These are phyloP conservation scores for Ifrita kowaldi DNA, from an alignment of 2,113 vertebrate genomes.

Conservation along the genomic window DNA sequence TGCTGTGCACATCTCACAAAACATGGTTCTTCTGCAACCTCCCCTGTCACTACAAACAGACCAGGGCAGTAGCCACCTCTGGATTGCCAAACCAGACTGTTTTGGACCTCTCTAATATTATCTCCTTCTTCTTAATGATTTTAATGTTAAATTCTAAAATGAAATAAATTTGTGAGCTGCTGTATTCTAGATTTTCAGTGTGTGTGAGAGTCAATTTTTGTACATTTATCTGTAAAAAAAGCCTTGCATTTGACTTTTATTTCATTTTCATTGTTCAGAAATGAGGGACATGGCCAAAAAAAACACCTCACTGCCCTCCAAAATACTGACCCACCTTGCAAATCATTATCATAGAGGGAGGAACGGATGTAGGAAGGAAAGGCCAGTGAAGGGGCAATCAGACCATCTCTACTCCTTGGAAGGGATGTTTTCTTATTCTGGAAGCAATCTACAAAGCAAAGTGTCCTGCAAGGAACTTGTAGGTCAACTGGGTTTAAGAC, in stretches of 20 bases:
- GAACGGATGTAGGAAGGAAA: not conserved
- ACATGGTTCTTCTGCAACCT: not conserved
- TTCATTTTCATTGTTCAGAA: not conserved
- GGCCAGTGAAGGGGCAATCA: not conserved
- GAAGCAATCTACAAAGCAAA: not conserved
- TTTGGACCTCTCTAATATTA: not conserved
- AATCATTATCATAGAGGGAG: not conserved
- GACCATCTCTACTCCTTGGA: not conserved
- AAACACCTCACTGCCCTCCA: accelerated
- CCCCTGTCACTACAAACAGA: not conserved
- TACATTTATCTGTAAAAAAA: not conserved
- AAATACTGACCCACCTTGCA: not conserved
- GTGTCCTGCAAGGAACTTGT: not conserved
- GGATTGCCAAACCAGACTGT: not conserved
- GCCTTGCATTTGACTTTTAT: not conserved
- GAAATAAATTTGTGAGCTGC: not conserved
- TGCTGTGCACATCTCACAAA: accelerated
- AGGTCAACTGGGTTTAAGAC: not conserved
- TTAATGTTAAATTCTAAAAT: not conserved
- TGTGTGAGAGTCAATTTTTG: not conserved
- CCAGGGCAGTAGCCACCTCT: not conserved
- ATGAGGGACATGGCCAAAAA: not conserved
- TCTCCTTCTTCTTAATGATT: not conserved
- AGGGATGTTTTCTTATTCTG: not conserved
- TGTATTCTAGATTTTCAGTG: not conserved